These are phyloP conservation scores for Tachystola acroxantha DNA, from an alignment of 2,888 invertebrate species.

Conservation along the genomic window DNA sequence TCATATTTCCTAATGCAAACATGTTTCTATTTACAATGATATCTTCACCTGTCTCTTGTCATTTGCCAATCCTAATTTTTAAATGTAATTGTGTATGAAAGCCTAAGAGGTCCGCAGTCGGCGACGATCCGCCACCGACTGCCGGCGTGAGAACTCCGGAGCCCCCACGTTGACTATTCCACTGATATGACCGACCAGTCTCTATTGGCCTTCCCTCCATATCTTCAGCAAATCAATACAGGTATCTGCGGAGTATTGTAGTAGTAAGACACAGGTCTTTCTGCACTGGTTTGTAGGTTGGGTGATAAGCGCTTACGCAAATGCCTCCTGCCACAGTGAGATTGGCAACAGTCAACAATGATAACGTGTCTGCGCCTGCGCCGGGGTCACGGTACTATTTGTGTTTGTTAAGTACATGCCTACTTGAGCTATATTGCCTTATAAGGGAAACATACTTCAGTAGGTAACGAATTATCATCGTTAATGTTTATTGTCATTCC, in stretches of 20 bases:
- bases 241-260: not conserved
- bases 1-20: too few species aligned
- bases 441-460: conserved; percentile 4
- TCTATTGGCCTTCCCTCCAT: conserved; percentile 23
- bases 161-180: conserved; percentile 56
- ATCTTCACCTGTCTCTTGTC: too few species aligned
- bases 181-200: conserved; percentile 44
- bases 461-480: not conserved
- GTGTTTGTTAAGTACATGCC: conserved; percentile 25
- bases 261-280: conserved; percentile 17
- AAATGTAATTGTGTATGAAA: too few species aligned
- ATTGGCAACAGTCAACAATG: conserved; percentile 64
- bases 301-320: conserved; percentile 64
- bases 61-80: too few species aligned
- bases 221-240: not conserved
- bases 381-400: conserved; percentile 52
- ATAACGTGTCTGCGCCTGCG: conserved; percentile 51
- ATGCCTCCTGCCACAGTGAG: conserved; percentile 51
- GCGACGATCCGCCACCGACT: conserved; percentile 69
- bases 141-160: conserved; percentile 28
- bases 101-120: conserved; percentile 49
- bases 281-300: conserved; percentile 33
- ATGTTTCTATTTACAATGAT: too few species aligned
- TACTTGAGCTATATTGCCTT: conserved; percentile 7
- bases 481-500: not conserved